Conservation (phyloP, 2,888 invertebrate genomes). For the Aporophyla lueneburgensis region DNA sequence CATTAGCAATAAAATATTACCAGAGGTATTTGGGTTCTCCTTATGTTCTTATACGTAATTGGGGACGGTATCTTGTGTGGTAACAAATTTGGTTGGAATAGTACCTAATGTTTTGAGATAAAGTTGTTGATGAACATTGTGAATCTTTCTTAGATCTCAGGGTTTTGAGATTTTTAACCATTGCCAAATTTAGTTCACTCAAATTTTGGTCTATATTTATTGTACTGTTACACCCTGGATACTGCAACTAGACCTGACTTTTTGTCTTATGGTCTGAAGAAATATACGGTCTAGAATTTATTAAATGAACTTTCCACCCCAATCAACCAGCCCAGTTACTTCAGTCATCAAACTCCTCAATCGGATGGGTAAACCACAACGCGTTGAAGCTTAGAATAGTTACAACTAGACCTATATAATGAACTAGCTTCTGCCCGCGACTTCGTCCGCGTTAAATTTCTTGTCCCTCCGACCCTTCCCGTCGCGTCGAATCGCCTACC, state of each 20-base stretch:
- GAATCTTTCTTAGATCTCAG: neutral
- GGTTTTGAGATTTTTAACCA: neutral
- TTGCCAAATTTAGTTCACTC: neutral
- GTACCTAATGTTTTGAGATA: too few relatives aligned
- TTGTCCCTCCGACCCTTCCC: too few relatives aligned
- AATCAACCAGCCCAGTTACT: neutral
- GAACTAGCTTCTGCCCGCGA: too few relatives aligned
- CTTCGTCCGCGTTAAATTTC: too few relatives aligned
- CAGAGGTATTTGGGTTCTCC: conserved; percentile 34
- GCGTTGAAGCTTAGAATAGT: neutral
- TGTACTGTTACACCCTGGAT: too few relatives aligned
- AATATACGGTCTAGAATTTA: neutral
- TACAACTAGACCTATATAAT: conserved; percentile 1
- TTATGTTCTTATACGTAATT: conserved; percentile 35
- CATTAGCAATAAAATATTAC: conserved; percentile 56
- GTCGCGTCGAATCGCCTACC: too few relatives aligned
- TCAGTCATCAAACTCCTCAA: neutral
- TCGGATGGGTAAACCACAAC: neutral
- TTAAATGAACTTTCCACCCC: neutral
- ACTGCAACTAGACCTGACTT: neutral
- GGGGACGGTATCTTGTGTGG: conserved; percentile 13
- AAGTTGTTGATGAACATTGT: neutral
- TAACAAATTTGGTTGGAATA: neutral
- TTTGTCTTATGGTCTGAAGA: too few relatives aligned
- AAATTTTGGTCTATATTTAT: neutral